Percentiles rank a stretch among this genome's conserved stretches.
phyloP scores from a whole-genome alignment of 2,797 vertebrate genomes.

The Coracias cyanogaster region DNA sequence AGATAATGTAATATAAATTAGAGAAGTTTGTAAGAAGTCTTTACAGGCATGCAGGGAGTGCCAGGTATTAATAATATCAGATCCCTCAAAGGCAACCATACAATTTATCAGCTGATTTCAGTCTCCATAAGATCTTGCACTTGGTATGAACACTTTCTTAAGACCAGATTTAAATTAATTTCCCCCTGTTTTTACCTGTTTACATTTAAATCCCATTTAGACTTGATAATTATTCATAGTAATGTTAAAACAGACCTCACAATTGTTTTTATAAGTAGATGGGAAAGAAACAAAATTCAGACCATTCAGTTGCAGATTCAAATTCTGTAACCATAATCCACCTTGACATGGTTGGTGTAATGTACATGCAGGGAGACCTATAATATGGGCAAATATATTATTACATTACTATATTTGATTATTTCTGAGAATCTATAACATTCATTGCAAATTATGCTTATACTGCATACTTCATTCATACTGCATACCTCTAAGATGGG shows the following conservation, averaged over 20 bases:
- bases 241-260: background rate
- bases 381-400: background rate
- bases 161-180: background rate
- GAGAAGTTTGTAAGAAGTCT: background rate
- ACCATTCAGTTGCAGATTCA: background rate
- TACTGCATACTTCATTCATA: background rate
- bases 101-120: background rate
- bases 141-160: background rate
- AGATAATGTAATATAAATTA: background rate
- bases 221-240: background rate
- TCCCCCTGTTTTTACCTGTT: background rate
- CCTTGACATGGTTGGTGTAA: background rate
- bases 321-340: background rate
- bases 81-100: background rate
- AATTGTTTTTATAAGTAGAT: background rate
- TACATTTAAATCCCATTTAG: background rate
- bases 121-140: background rate
- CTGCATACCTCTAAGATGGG: background rate
- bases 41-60: background rate
- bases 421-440: background rate
- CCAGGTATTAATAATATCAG: background rate
- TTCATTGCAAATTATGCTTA: background rate
- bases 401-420: background rate
- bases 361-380: background rate
- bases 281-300: background rate